phyloP scores from a whole-genome alignment of 2,113 vertebrate species.

The Anoplopoma fimbria region DNA sequence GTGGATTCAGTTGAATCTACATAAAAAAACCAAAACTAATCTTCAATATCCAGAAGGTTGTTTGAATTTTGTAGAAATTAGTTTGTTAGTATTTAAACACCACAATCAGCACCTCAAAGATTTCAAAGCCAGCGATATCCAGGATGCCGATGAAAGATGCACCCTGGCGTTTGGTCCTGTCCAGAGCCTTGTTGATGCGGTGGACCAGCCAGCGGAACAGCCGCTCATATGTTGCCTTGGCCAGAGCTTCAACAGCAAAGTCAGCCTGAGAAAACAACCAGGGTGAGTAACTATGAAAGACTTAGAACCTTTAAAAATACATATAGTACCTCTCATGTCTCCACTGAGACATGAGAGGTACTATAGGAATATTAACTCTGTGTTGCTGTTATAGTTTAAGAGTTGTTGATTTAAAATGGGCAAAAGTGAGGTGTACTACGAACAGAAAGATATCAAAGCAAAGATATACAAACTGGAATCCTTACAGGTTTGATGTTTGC shows the following conservation, averaged over 20 bases:
- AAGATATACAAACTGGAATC: too few species aligned
- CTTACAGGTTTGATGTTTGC: too few species aligned
- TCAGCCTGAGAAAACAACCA: slow-evolving; percentile 86
- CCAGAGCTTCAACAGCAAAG: slow-evolving; percentile 96
- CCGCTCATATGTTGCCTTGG: slow-evolving; percentile 97
- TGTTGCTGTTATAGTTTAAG: background rate
- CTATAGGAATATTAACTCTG: background rate
- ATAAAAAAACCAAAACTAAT: background rate
- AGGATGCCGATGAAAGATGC: slow-evolving; percentile 98
- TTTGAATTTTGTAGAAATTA: too few species aligned
- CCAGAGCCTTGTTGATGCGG: slow-evolving; percentile 98
- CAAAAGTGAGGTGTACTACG: background rate
- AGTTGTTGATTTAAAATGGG: background rate
- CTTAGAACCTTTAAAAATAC: background rate
- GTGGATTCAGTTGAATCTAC: background rate
- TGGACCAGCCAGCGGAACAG: slow-evolving; percentile 99
- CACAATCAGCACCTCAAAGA: slow-evolving; percentile 94
- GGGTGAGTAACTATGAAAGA: background rate
- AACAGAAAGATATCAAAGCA: background rate
- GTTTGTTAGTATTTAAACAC: background rate
- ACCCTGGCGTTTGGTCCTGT: slow-evolving; percentile 96
- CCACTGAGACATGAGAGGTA: background rate
- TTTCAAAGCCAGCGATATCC: slow-evolving; percentile 98
- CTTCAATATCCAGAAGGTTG: background rate
- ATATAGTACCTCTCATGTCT: too few species aligned